Evolutionary conservation across 2,113 vertebrate species (phyloP), one percentile per base, ranked within the genome.

Genomic region (Miniopterus natalensis): DNA sequence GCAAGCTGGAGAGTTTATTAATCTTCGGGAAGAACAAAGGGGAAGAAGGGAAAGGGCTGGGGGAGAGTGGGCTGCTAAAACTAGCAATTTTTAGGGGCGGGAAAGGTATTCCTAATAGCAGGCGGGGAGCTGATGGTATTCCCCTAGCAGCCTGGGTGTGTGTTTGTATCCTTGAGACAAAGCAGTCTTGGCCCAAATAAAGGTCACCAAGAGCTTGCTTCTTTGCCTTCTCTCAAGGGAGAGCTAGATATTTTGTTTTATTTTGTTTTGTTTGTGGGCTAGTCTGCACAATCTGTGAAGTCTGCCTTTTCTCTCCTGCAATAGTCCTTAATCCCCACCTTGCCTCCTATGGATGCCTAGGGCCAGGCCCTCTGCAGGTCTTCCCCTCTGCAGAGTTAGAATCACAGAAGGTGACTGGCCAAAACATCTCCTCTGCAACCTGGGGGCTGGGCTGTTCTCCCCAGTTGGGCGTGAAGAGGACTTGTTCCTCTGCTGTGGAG

Each of bases 381-480:
- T 95, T 96, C 75, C 79, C 92, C 84, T 97, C 92, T 90, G 93
- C 96, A 93, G 93, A 94, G 87, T 94, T 95, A 68, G 77, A 90
- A 90, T 90, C 84, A 92, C 65, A 3, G 45, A 90, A 96, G 94
- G 96, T 96, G 97, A 95, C 96, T 96, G 92, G 95, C 89, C 96
- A 96, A 95, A 94, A 95, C n/a, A 71, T 92, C 71, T 77, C 78
- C 96, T 93, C 96, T 90, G 95, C 95, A 95, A 93, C 85, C 81
- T 88, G 92, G 96, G 93, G 87, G 93, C 84, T 95, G 95, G 96
- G 90, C 88, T 94, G 81, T 88, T 90, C 84, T 86, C 45, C 55
- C 81, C 61, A 87, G 36, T 70, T 94, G 80, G 89, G 68, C 29
- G 29, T 88, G 68, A 84, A 78, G 83, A 84, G 61, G 94, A 90